Conservation (phyloP, 2,888 invertebrate species). For the Cerastis leucographa region DNA sequence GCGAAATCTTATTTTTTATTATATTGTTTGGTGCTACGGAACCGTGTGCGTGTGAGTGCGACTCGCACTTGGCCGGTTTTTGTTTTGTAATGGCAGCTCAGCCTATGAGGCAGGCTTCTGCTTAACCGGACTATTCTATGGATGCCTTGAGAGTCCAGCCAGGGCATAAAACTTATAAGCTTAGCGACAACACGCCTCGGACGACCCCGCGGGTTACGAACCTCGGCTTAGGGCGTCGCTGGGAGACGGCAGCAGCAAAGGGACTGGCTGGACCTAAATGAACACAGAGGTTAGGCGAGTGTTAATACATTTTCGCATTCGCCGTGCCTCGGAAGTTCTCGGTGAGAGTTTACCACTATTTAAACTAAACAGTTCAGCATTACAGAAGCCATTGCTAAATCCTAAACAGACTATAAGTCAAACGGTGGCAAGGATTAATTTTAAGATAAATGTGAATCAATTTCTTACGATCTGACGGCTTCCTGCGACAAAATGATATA, state of each 20-base stretch:
- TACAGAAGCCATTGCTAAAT: neutral
- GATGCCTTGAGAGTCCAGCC: too few relatives aligned
- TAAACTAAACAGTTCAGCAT: neutral
- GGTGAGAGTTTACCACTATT: neutral
- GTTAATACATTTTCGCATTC: neutral
- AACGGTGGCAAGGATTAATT: constrained; percentile 12
- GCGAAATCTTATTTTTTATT: too few relatives aligned
- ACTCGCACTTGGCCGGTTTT: neutral
- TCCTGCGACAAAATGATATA: constrained; percentile 49
- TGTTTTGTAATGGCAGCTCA: neutral
- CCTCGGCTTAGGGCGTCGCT: too few relatives aligned
- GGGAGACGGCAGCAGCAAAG: too few relatives aligned
- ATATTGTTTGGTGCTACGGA: too few relatives aligned
- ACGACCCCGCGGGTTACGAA: too few relatives aligned
- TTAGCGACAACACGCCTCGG: too few relatives aligned
- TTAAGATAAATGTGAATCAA: constrained; percentile 28
- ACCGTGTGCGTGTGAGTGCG: too few relatives aligned
- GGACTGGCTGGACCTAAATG: neutral
- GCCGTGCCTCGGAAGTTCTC: neutral
- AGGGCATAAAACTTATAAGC: too few relatives aligned
- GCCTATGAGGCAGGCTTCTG: neutral
- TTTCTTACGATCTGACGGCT: constrained; percentile 44
- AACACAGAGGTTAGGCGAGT: neutral
- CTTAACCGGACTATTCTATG: neutral
- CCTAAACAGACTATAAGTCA: neutral